These are phyloP conservation scores for Anorthoa munda DNA, from an alignment of 2,888 invertebrate species.

Conservation along the genomic window DNA sequence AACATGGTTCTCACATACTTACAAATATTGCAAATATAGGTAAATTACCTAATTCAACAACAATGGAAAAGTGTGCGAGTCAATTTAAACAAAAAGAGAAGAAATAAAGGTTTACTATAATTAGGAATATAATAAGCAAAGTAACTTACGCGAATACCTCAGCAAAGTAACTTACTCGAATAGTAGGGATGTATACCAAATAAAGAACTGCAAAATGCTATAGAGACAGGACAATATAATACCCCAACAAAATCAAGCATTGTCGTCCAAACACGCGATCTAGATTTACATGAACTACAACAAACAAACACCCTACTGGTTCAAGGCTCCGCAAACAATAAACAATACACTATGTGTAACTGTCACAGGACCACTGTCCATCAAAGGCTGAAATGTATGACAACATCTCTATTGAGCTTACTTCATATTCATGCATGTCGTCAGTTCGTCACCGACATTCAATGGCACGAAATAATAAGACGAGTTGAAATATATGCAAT, in stretches of 20 bases:
- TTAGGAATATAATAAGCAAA: no score
- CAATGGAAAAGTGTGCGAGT: no score
- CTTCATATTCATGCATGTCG: slow-evolving; percentile 87
- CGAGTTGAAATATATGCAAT: slow-evolving; percentile 80
- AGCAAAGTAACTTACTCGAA: background rate
- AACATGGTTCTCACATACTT: no score
- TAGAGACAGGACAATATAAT: background rate
- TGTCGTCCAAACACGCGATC: slow-evolving; percentile 12
- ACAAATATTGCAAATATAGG: no score
- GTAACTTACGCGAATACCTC: no score
- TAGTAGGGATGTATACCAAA: background rate
- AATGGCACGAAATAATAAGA: slow-evolving; percentile 84
- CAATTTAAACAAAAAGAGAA: no score
- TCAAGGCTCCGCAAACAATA: slow-evolving; percentile 81
- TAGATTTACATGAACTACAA: slow-evolving; percentile 32
- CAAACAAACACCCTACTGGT: slow-evolving; percentile 67
- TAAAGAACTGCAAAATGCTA: background rate
- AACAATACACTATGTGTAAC: slow-evolving; percentile 82
- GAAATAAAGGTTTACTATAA: no score
- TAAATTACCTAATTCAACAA: no score
- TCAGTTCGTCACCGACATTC: slow-evolving; percentile 77
- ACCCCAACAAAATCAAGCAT: background rate
- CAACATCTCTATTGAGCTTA: slow-evolving; percentile 87
- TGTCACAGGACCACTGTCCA: slow-evolving; percentile 79
- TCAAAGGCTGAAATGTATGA: slow-evolving; percentile 83